Base-by-base conservation (phyloP, 1,140 invertebrate species). In the Plodia interpunctella region DNA sequence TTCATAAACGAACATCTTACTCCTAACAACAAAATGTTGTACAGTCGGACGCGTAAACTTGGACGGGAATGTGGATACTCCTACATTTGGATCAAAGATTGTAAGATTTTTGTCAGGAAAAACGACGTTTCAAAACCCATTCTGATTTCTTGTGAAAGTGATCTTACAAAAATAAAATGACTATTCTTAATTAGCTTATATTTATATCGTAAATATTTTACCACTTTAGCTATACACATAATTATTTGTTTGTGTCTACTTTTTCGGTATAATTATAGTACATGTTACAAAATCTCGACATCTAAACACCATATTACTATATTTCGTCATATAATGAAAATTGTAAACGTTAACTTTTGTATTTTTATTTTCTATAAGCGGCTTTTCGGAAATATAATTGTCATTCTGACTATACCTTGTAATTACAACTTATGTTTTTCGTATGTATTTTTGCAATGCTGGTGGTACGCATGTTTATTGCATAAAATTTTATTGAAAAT, bases 71-170 rank as follows among this genome's bases (percentile, higher is more conserved):
- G 35, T 0, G 25, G 15, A 17, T 65, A 57, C 44, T 57, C 54
- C 19, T 65, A 57, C 28, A 52, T 65, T 0, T 65, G 63, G 63
- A 9, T 65, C 1, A 65, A 49, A 0, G 51, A 65, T n/a, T 57
- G 59, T n/a, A 60, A 61, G 30, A 58, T 65, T 13, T 55, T 54
- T 19, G 25, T 65, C 2, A 59, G 55, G 4, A 65, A 59, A 19
- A 61, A 44, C 51, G 63, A 65, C 6, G 25, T 44, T 0, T 65
- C 63, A 13, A 60, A 50, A 32, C 8, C 44, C 5, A 32, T 61
- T 13, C 10, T 60, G 1, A 61, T 65, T 11, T 30, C 18, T 9
- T 57, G 17, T 50, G 63, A 60, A 38, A 15, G 19, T 8, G 63
- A 61, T 17, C 21, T 65, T 30, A 20, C 9, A n/a, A 65, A 61